These are phyloP conservation scores for Garra rufa DNA, from an alignment of 2,113 vertebrate species.

Conservation along the genomic window DNA sequence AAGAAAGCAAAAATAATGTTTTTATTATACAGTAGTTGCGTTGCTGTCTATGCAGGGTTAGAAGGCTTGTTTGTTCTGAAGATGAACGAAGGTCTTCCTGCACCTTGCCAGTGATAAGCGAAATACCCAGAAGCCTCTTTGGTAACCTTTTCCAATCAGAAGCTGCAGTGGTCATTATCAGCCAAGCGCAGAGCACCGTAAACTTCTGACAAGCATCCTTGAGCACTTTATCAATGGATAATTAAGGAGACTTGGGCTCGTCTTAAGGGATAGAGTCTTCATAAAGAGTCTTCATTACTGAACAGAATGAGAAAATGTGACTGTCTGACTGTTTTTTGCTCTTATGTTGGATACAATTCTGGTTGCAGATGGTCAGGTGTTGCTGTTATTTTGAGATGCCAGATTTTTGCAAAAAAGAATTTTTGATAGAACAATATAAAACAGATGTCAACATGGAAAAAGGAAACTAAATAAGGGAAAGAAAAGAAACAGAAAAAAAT, in stretches of 20 bases:
- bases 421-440: background rate
- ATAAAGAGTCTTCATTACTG: background rate
- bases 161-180: background rate
- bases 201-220: background rate
- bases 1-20: no score
- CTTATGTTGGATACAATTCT: background rate
- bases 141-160: background rate
- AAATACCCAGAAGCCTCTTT: background rate
- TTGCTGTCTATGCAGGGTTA: no score
- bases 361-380: constrained; percentile 10
- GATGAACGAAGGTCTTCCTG: no score
- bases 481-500: no score
- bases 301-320: background rate
- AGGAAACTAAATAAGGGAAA: no score
- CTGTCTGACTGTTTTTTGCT: background rate
- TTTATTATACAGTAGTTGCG: no score
- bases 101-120: background rate
- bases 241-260: background rate
- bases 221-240: constrained; percentile 9
- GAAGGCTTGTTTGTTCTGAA: no score
- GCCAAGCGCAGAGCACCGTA: background rate
- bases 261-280: background rate
- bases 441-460: constrained; percentile 5
- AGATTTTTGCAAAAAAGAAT: background rate
- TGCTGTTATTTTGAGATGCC: background rate